Base-by-base conservation (phyloP, 2,888 invertebrate species). In the Dioctria rufipes region DNA sequence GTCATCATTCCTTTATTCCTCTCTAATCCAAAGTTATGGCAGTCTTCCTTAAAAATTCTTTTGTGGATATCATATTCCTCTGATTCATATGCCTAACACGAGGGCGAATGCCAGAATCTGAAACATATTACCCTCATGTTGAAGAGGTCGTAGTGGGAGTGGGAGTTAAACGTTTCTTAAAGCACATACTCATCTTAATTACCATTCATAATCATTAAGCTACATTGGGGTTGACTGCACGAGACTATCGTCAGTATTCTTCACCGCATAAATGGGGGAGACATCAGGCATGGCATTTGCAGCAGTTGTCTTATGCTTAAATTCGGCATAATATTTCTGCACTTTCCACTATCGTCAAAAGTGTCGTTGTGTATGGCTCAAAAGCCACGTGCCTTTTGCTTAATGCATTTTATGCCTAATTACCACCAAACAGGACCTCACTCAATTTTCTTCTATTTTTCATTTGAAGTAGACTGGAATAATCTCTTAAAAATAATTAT, bases 181-280 rank as follows among this genome's bases (percentile, higher is more conserved):
- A 67, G 73, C 78, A 82, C 61, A 79, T 67, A 79, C 78, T 80
- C 80, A 60, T 80, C 82, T 82, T 82, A 82, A 82, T 82, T 82
- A 79, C 82, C 80, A 82, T 82, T 82, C 82, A 82, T 82, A 82
- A 82, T 82, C 82, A 69, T 82, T 80, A 80, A 80, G 61, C 46
- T 82, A 78, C 78, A 80, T 79, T 79, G 67, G 65, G 71, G 61
- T 54, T 54, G 79, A 43, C 58, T 61, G 25, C 49, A 37, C 61
- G 60, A 69, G 39, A 71, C 71, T 11, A 61, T 71, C 40, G 37
- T 8, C 39, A 9, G 60, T 67, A n/a, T 49, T 61, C 25, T 61
- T 60, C 46, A 11, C 9, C 43, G 13, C 42, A n/a, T 25, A 11
- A 51, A 25, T 46, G 39, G 42, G 3, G 46, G 54, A 58, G 71